Conservation (phyloP, 2,888 invertebrate species). For the Ferrisia virgata region DNA sequence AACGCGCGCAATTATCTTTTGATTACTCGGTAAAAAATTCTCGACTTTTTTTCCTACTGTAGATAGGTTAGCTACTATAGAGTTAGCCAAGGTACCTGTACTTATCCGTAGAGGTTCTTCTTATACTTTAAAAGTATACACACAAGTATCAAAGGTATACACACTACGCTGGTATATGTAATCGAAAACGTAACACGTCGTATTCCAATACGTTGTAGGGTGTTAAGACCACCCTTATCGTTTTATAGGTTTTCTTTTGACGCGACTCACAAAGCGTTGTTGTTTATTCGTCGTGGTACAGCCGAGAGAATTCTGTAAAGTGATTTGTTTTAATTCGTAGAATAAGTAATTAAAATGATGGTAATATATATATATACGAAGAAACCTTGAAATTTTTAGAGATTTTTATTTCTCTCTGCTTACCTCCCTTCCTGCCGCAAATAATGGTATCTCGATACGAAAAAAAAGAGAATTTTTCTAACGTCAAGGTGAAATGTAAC, state of each 20-base stretch:
- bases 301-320: neutral
- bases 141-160: no score
- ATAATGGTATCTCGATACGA: no score
- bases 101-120: no score
- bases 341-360: neutral
- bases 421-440: neutral
- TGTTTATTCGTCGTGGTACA: neutral
- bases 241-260: neutral
- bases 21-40: constrained; percentile 9
- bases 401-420: neutral
- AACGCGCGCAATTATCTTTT: constrained; percentile 17
- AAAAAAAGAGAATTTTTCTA: neutral
- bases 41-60: neutral
- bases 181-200: neutral
- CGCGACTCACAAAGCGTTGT: neutral
- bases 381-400: neutral
- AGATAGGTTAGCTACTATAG: neutral
- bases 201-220: neutral
- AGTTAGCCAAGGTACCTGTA: neutral
- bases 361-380: neutral
- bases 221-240: constrained; percentile 11
- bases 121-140: no score
- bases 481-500: neutral
- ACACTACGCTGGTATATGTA: no score
- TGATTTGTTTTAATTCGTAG: neutral